A percentile compares a stretch with the other conserved stretches of the same genome.
Evolutionary conservation across 2,797 vertebrate genomes (phyloP).

Genomic region (Notolepis coatsorum): DNA sequence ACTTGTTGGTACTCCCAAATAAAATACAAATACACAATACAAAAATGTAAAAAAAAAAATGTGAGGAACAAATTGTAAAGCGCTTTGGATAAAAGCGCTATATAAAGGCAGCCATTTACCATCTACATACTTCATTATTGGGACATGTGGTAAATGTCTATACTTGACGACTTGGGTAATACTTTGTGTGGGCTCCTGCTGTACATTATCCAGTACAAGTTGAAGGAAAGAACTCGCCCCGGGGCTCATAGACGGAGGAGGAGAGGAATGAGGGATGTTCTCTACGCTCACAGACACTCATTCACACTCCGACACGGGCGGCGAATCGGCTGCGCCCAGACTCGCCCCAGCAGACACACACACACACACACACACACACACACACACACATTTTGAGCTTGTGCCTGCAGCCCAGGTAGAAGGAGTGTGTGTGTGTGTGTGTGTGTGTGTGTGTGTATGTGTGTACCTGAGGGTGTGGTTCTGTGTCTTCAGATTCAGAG

Average conservation of each 20-base stretch:
- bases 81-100: too few relatives aligned
- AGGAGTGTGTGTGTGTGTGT: conserved; percentile 12
- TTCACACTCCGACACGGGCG: conserved; percentile 7
- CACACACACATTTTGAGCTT: conserved; percentile 15
- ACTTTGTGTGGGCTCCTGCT: too few relatives aligned
- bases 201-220: too few relatives aligned
- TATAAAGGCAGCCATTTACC: too few relatives aligned
- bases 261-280: conserved; percentile 28
- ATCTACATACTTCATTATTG: too few relatives aligned
- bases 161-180: too few relatives aligned
- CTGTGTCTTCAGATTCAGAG: background rate
- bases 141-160: too few relatives aligned
- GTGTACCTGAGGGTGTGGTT: conserved; percentile 52
- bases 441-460: conserved; percentile 31
- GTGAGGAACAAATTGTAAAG: too few relatives aligned
- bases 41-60: too few relatives aligned
- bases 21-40: background rate
- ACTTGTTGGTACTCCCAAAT: too few relatives aligned
- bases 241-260: conserved; percentile 22
- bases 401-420: background rate
- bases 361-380: background rate
- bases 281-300: conserved; percentile 24
- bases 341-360: conserved; percentile 38
- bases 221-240: too few relatives aligned
- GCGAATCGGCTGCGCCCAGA: conserved; percentile 28